These are phyloP conservation scores for Mustela erminea DNA, from an alignment of 2,797 vertebrate species.

Conservation along the genomic window DNA sequence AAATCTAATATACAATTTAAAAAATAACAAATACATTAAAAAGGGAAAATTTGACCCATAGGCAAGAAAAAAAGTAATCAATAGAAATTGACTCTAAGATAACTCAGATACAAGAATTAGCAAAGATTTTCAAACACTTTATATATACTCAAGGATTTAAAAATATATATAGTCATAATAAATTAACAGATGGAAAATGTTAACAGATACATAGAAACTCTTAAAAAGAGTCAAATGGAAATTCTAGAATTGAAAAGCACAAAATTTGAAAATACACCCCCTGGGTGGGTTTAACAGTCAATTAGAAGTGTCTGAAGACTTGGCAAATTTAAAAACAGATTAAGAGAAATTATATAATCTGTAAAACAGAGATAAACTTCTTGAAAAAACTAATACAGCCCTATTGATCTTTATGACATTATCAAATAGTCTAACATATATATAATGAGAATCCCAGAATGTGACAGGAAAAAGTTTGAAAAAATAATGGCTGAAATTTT, in stretches of 20 bases:
- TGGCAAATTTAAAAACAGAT: background rate
- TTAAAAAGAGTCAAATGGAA: background rate
- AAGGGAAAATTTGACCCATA: conserved; percentile 1
- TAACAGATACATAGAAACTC: background rate
- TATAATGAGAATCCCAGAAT: conserved; percentile 34
- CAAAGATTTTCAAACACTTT: conserved; percentile 4
- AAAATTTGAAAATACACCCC: background rate
- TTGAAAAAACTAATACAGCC: background rate
- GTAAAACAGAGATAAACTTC: conserved; percentile 22
- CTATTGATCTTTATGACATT: background rate
- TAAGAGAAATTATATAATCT: conserved; percentile 23
- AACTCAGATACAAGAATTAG: conserved; percentile 7
- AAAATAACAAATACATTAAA: background rate
- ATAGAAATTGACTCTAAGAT: background rate
- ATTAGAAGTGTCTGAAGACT: background rate
- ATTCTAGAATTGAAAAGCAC: conserved; percentile 30
- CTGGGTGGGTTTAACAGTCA: background rate
- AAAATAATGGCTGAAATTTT: conserved; percentile 32
- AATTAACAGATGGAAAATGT: conserved; percentile 16
- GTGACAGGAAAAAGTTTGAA: background rate
- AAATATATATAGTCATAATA: background rate
- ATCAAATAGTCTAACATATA: background rate
- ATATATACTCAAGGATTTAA: background rate
- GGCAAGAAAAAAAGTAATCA: conserved; percentile 4
- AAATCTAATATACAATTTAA: background rate